phyloP scores from a whole-genome alignment of 2,113 vertebrate species.

The Bungarus multicinctus region DNA sequence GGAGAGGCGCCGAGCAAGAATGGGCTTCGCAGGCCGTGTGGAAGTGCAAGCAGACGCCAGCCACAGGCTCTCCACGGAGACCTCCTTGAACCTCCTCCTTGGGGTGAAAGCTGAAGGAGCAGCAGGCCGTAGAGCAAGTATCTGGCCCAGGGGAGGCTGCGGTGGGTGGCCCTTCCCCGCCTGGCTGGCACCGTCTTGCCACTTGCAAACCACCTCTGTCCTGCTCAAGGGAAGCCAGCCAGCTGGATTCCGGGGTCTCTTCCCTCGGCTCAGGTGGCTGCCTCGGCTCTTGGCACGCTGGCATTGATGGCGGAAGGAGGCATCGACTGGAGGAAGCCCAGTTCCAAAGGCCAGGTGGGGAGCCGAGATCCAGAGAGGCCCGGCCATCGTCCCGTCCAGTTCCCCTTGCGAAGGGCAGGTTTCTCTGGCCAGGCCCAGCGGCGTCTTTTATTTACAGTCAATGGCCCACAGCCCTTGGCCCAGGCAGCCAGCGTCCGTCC shows the following conservation, averaged over 20 bases:
- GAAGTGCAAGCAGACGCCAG: neutral
- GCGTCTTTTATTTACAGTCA: constrained; percentile 42
- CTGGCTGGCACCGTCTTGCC: neutral
- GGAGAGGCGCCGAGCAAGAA: neutral
- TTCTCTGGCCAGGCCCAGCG: neutral
- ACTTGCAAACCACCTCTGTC: neutral
- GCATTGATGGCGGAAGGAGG: constrained; percentile 16
- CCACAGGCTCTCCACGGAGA: neutral
- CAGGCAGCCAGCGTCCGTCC: constrained; percentile 49
- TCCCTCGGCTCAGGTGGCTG: neutral
- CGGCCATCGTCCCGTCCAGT: constrained; percentile 29
- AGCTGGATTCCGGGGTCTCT: neutral
- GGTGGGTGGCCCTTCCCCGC: neutral
- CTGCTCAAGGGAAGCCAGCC: neutral
- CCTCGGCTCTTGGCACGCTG: too few relatives aligned
- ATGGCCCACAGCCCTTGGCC: constrained; percentile 40
- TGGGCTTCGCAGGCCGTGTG: too few relatives aligned
- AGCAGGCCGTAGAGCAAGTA: neutral
- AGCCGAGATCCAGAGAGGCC: constrained; percentile 22
- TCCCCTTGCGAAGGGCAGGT: neutral
- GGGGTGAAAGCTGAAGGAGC: neutral
- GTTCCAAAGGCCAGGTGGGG: constrained; percentile 29
- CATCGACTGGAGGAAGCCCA: constrained; percentile 3
- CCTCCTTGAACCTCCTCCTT: neutral
- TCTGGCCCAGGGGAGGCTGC: neutral